Percentiles rank a stretch among this genome's conserved stretches.
phyloP scores from a whole-genome alignment of 2,888 invertebrate genomes.

The Sclerodermus sp. region DNA sequence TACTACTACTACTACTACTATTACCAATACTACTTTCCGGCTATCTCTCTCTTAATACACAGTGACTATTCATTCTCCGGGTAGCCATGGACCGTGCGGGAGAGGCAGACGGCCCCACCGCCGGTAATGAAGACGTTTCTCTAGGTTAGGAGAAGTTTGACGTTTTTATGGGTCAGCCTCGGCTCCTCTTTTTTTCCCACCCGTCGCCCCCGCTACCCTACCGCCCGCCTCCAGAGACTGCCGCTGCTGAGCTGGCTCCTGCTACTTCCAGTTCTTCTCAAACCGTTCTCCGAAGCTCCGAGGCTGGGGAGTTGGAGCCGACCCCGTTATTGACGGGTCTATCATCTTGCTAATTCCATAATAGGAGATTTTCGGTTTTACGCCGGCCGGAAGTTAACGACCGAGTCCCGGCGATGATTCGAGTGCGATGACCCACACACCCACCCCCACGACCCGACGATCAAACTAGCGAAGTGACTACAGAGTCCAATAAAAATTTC shows the following conservation, averaged over 20 bases:
- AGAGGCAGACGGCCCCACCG: constrained; percentile 13
- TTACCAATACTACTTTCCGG: no score
- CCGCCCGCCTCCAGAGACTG: constrained; percentile 14
- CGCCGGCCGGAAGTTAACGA: constrained; percentile 39
- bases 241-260: constrained; percentile 17
- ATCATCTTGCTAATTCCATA: constrained; percentile 54
- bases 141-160: constrained; percentile 58
- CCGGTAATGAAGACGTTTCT: constrained; percentile 56
- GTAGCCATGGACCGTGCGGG: constrained; percentile 8
- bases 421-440: constrained; percentile 35
- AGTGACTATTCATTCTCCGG: constrained; percentile 37
- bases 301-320: no score
- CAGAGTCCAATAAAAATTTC: no score
- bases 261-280: not conserved
- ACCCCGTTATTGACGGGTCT: constrained; percentile 50
- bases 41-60: no score
- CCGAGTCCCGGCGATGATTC: constrained; percentile 18
- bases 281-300: constrained; percentile 37
- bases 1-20: no score
- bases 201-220: constrained; percentile 5
- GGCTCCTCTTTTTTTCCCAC: constrained; percentile 39
- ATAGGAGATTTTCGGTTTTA: constrained; percentile 48
- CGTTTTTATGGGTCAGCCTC: constrained; percentile 56
- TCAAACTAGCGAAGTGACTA: no score
- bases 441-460: no score